Evolutionary conservation across 2,888 invertebrate genomes (phyloP), one percentile per base, ranked within the genome.

Genomic region (Chydorus sphaericus): DNA sequence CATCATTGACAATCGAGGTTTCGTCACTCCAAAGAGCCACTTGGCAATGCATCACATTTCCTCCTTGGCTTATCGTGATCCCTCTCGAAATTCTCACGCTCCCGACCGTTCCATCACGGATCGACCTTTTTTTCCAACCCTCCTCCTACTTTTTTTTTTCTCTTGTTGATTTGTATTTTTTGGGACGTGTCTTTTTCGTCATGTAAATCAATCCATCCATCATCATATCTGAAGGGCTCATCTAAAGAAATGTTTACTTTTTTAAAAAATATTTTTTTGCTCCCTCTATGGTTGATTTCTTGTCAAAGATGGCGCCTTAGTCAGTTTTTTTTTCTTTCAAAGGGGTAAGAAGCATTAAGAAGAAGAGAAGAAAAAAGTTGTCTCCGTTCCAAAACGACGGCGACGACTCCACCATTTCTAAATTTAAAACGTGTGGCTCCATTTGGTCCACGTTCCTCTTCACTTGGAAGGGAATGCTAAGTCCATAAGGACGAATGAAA

Each of bases 301-400:
- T n/a, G n/a, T n/a, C 18, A 39, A 39, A 39, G 39, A 39, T 39
- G 39, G 39, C 39, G 39, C n/a, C 23, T 18, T 18, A n/a, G n/a
- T n/a, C n/a, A n/a, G n/a, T n/a, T 38, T 16, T 44, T 36, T 14
- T 36, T 14, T 36, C n/a, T 36, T 4, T 36, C 36, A 16, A 16
- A 36, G 6, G 20, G 5, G 44, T 44, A 23, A 28, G 14, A 23
- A 23, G 23, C 44, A n/a, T 44, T 28, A 14, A 44, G 23, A 10
- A 8, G 39, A 39, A 39, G 20, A 16, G 16, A 44, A 23, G 18
- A 38, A 38, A 38, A 44, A 44, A 23, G 26, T 44, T 44, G 44
- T 44, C 44, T 20, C 44, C 44, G 44, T 44, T 44, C 44, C 44
- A 44, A 44, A 23, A n/a, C n/a, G n/a, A n/a, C n/a, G n/a, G n/a